These are phyloP conservation scores for Dasysyrphus albostriatus DNA, from an alignment of 2,888 invertebrate genomes.

Conservation along the genomic window DNA sequence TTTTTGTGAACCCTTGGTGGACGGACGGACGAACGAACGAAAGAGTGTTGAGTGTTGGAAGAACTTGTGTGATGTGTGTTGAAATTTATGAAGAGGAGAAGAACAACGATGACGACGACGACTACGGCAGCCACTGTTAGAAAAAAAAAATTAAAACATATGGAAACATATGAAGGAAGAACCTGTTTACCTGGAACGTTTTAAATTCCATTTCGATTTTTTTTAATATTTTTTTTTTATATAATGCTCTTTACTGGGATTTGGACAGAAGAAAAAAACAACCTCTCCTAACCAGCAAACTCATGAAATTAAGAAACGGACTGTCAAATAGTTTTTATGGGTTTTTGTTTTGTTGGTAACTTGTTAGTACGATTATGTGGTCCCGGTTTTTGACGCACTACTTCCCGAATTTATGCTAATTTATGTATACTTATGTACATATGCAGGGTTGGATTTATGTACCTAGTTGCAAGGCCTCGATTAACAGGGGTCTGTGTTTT, in stretches of 20 bases:
- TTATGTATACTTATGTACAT: background rate
- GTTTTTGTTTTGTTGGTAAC: background rate
- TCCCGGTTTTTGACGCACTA: constrained; percentile 35
- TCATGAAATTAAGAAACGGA: constrained; percentile 50
- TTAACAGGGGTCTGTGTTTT: background rate
- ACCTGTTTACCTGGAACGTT: constrained; percentile 65
- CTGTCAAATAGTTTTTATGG: constrained; percentile 9
- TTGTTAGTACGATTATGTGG: background rate
- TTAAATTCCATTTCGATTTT: constrained; percentile 66
- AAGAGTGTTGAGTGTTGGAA: constrained; percentile 54
- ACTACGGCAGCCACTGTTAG: constrained; percentile 18
- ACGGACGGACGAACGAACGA: constrained; percentile 8
- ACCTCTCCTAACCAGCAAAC: constrained; percentile 16
- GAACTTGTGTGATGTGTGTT: constrained; percentile 45
- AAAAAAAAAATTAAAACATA: constrained; percentile 47
- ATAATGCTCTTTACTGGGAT: constrained; percentile 48
- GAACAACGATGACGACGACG: constrained; percentile 43
- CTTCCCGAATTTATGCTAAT: constrained; percentile 40
- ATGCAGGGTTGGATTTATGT: background rate
- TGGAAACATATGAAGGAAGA: constrained; percentile 55
- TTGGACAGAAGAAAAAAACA: background rate
- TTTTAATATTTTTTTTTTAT: constrained; percentile 19
- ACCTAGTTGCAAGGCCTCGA: background rate
- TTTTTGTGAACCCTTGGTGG: constrained; percentile 40
- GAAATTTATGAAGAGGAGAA: constrained; percentile 35